Conservation (phyloP, 2,797 vertebrate genomes). For the Steatocranus sp. region DNA sequence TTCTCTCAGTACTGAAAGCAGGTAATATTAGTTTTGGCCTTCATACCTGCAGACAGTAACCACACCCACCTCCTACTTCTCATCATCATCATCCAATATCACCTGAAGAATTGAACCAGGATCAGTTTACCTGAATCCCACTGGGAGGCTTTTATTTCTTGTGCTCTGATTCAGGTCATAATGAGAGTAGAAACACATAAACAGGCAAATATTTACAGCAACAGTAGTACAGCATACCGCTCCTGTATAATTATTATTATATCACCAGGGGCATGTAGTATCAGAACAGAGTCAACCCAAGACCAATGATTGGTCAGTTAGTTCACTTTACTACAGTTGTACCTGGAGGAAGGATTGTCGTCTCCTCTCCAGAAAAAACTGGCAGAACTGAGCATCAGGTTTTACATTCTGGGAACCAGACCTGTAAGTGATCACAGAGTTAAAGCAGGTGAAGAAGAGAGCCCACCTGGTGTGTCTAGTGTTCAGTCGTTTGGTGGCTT, state of each 20-base stretch:
- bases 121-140: neutral
- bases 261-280: neutral
- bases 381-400: neutral
- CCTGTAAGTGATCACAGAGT: neutral
- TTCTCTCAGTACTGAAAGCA: neutral
- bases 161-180: neutral
- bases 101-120: neutral
- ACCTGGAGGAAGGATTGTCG: neutral
- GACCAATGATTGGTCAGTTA: neutral
- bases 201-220: neutral
- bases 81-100: neutral
- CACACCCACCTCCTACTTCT: neutral
- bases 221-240: neutral
- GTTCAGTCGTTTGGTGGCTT: neutral
- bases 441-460: neutral
- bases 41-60: slow-evolving; percentile 27
- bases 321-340: neutral
- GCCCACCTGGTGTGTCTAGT: neutral
- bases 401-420: neutral
- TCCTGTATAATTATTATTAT: neutral
- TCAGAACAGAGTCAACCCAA: neutral
- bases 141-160: neutral
- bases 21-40: neutral
- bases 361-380: neutral
- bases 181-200: neutral